A percentile compares a stretch with the other conserved stretches of the same genome.
Evolutionary conservation across 2,888 invertebrate genomes (phyloP).

Genomic region (Flabesymbios commensalis): DNA sequence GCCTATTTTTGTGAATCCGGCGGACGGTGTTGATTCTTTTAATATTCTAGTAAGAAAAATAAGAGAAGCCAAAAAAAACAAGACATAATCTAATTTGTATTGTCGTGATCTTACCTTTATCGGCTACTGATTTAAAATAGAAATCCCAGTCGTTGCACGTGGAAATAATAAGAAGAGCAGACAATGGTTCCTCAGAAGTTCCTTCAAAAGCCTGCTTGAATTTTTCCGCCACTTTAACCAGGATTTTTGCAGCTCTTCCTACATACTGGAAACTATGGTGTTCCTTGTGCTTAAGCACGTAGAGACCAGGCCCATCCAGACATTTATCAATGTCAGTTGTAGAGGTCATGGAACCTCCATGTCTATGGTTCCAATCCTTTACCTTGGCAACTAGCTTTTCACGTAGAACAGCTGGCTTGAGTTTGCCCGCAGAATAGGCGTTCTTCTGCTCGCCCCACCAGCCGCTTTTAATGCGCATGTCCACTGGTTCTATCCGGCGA

Average conservation of each 20-base stretch:
- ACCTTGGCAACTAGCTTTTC: conserved; percentile 30
- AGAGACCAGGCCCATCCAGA: conserved; percentile 38
- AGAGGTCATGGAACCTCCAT: conserved; percentile 18
- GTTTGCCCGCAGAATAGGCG: conserved; percentile 36
- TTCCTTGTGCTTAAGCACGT: conserved; percentile 38
- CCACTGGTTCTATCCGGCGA: conserved; percentile 35
- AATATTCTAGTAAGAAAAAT: too few relatives aligned
- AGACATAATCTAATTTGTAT: too few relatives aligned
- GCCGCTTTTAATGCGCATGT: conserved; percentile 39
- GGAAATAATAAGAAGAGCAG: conserved; percentile 32
- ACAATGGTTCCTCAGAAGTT: conserved; percentile 19
- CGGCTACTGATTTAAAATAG: conserved; percentile 33
- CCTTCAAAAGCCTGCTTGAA: conserved; percentile 35
- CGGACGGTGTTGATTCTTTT: too few relatives aligned
- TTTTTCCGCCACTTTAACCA: conserved; percentile 25
- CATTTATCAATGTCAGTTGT: conserved; percentile 7
- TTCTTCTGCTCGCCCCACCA: conserved; percentile 40
- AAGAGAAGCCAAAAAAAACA: too few relatives aligned
- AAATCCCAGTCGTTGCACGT: conserved; percentile 38
- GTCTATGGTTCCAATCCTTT: conserved; percentile 27
- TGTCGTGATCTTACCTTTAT: conserved; percentile 22
- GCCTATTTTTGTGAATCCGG: too few relatives aligned
- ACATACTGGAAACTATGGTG: conserved; percentile 34
- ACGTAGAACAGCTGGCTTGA: conserved; percentile 30
- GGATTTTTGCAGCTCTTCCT: conserved; percentile 28